Base-by-base conservation (phyloP, 2,113 vertebrate genomes). In the Miniopterus natalensis region DNA sequence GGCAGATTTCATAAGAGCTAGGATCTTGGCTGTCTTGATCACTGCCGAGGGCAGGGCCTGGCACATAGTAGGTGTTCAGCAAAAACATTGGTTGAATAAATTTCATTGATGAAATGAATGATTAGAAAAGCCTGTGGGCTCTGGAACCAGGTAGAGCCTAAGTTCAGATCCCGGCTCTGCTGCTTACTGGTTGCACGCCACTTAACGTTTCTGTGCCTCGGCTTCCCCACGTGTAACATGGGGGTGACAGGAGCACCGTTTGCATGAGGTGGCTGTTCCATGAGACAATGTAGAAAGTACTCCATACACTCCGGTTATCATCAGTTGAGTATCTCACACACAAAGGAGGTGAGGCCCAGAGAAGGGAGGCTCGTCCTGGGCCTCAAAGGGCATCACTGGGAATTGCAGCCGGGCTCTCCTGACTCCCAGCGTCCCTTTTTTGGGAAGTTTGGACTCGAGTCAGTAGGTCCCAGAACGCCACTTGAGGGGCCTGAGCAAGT, bases 241-340 rank as follows among this genome's bases (percentile, higher is more conserved):
- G 84, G 45, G 13, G 20, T 75, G 40, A 57, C 11, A 8, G 4
- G 5, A 2, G n/a, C 5, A n/a, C 17, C n/a, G 78, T 45, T 40
- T 57, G 27, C 27, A 8, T 8, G 42, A 36, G 29, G 3, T n/a
- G 65, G 77, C 11, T 2, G 8, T 47, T 21, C 10, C 31, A 27
- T 0, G 25, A 63, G 42, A 40, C 1, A 17, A 17, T 2, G 47
- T n/a, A 47, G 73, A 59, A 47, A 17, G 47, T 5, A 1, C 13
- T 4, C 8, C 17, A 1, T 4, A 0, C 12, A 6, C 47, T 65
- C 55, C 10, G 0, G 49, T 12, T 18, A 40, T 49, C 36, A 8
- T 0, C 4, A 2, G 8, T 17, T 29, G 59, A 6, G 7, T 31
- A 2, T 18, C n/a, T 68, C 21, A 23, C 59, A 8, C 17, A 65